phyloP scores from a whole-genome alignment of 2,113 vertebrate genomes.

The Argyrosomus japonicus region DNA sequence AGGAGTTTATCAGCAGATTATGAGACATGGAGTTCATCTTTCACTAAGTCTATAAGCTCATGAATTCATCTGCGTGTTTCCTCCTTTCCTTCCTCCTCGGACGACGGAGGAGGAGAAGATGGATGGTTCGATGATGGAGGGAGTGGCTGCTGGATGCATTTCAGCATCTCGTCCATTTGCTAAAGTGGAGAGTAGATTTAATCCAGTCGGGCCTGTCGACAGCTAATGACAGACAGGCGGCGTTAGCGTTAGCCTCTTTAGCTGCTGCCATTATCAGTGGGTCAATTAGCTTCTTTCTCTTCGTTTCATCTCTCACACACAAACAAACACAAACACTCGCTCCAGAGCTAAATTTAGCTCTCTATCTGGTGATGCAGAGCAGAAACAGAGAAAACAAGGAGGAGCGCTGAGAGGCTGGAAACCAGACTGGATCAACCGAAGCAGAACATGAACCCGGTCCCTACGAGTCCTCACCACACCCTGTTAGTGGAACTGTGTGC shows the following conservation, averaged over 20 bases:
- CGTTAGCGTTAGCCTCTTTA: slow-evolving; percentile 20
- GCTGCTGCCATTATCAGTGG: neutral
- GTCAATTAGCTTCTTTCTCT: slow-evolving; percentile 15
- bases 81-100: neutral
- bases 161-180: slow-evolving; percentile 46
- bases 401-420: neutral
- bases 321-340: slow-evolving; percentile 22
- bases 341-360: neutral
- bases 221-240: slow-evolving; percentile 46
- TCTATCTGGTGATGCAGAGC: neutral
- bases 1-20: neutral
- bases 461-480: too few species aligned
- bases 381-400: neutral
- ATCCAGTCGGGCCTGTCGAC: slow-evolving; percentile 33
- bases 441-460: too few species aligned
- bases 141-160: slow-evolving; percentile 26
- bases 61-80: neutral
- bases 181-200: slow-evolving; percentile 53
- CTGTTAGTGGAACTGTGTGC: neutral
- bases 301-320: neutral
- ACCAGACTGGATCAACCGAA: too few species aligned
- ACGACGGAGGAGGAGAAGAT: neutral
- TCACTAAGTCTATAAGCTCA: neutral
- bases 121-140: slow-evolving; percentile 5
- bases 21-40: neutral